phyloP scores from a whole-genome alignment of 1,140 invertebrate genomes.

The Drosophila pachea region DNA sequence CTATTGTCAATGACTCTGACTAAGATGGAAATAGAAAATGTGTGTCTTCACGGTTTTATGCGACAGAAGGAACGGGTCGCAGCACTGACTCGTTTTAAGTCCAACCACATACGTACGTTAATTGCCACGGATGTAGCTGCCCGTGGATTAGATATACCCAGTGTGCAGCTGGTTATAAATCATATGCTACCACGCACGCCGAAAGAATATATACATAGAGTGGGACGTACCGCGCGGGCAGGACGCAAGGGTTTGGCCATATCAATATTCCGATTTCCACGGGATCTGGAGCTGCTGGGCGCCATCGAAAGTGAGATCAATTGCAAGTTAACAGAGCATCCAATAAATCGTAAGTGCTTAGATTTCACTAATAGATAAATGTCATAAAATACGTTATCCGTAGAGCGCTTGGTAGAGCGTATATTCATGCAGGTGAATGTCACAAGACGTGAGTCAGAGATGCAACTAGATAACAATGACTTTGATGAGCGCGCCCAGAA shows the following conservation, averaged over 20 bases:
- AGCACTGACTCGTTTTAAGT: constrained; percentile 91
- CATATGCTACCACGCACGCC: constrained; percentile 93
- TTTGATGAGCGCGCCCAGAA: constrained; percentile 93
- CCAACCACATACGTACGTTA: constrained; percentile 90
- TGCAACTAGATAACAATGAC: constrained; percentile 93
- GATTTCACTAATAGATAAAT: neutral
- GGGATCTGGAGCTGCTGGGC: constrained; percentile 92
- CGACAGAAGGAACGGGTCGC: constrained; percentile 88
- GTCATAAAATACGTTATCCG: constrained; percentile 7
- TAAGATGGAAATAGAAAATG: constrained; percentile 91
- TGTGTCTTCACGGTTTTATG: constrained; percentile 92
- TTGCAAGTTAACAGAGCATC: constrained; percentile 90
- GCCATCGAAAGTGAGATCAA: constrained; percentile 92
- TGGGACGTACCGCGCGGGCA: constrained; percentile 96
- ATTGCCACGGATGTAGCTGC: constrained; percentile 98
- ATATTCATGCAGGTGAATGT: constrained; percentile 96
- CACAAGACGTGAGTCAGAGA: constrained; percentile 93
- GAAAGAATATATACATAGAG: constrained; percentile 97
- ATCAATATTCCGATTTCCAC: constrained; percentile 91
- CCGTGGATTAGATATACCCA: constrained; percentile 92
- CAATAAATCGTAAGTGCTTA: constrained; percentile 86
- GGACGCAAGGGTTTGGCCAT: constrained; percentile 92
- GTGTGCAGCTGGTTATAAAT: constrained; percentile 96
- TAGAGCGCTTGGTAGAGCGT: constrained; percentile 77
- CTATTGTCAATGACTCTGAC: constrained; percentile 91